phyloP scores from a whole-genome alignment of 2,888 invertebrate genomes.

The Caenorhabditis sp. region DNA sequence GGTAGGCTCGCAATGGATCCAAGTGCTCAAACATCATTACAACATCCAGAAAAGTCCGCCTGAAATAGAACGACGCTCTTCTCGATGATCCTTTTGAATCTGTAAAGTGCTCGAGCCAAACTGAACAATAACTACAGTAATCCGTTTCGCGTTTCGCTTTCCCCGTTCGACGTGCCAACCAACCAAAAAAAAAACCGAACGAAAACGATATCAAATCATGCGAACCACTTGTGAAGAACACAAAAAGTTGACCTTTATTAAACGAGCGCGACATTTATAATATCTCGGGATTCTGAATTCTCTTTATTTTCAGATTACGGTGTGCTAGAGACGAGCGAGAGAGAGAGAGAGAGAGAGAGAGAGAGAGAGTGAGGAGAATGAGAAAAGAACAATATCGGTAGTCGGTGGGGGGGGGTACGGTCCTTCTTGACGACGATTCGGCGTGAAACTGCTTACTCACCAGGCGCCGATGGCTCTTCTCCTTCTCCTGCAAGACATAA shows the following conservation, averaged over 20 bases:
- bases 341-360: slow-evolving; percentile 46
- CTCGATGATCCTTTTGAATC: neutral
- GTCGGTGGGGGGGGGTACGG: slow-evolving; percentile 7
- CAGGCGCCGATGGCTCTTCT: slow-evolving; percentile 62
- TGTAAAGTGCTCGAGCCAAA: neutral
- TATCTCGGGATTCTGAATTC: too few relatives aligned
- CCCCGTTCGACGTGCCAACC: too few relatives aligned
- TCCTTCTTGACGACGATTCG: neutral
- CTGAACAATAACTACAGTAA: neutral
- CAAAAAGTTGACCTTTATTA: slow-evolving; percentile 32
- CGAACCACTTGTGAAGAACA: slow-evolving; percentile 16
- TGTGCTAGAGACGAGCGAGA: slow-evolving; percentile 43
- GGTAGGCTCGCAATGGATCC: too few relatives aligned
- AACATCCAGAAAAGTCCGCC: neutral
- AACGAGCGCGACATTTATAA: slow-evolving; percentile 10
- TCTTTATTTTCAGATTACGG: slow-evolving; percentile 10
- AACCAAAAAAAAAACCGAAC: neutral
- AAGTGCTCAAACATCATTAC: neutral
- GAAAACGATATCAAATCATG: slow-evolving; percentile 34
- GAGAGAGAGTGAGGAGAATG: slow-evolving; percentile 27
- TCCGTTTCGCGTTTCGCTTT: neutral
- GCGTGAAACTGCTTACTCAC: slow-evolving; percentile 67
- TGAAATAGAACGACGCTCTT: neutral
- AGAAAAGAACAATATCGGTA: slow-evolving; percentile 17
- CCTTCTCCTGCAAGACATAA: slow-evolving; percentile 60